Evolutionary conservation across 2,113 vertebrate species (phyloP), one percentile per base, ranked within the genome.

Genomic region (Myotis yumanensis): DNA sequence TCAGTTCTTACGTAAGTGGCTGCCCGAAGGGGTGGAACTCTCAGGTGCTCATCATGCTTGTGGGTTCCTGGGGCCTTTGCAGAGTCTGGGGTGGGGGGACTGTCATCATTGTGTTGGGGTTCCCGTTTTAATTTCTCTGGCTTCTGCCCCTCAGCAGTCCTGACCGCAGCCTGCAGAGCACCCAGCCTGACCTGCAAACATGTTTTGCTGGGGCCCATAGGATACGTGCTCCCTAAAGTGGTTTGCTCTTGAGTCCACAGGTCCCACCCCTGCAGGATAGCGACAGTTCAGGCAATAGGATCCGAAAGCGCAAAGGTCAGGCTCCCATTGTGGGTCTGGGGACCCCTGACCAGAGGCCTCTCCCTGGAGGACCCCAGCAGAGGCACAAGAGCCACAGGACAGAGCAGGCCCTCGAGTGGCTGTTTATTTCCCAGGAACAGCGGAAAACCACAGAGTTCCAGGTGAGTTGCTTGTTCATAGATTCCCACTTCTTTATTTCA

Each of bases 371-470:
- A 32, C 25, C 25, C 1, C 0, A 0, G 81, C 73, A 66, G 17
- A 71, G 32, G 73, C 73, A 11, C 25, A 66, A 23, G 25, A 72
- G 28, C 32, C 48, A 12, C 18, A 54, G 54, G n/a, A 82, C 51
- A 64, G 59, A 81, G 5, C 72, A 64, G 18, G 17, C 86, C 32
- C 80, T 82, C 17, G 59, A 86, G 12, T 86, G 92, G 89, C 80
- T 92, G 20, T 76, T 86, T 22, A 28, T 86, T 66, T 95, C 81
- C 37, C 94, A 82, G 30, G 75, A 92, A 16, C 80, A 94, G 37
- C 43, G 1, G 0, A 3, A 94, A 71, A 23, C 54, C 16, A 20
- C n/a, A 32, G 76, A 43, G 15, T 57, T 69, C 40, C 72, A 6
- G 75, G 94, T 96, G n/a, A 94, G 89, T 51, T 71, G 11, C 32